phyloP scores from a whole-genome alignment of 2,113 vertebrate species.

The Peromyscus polionotus region DNA sequence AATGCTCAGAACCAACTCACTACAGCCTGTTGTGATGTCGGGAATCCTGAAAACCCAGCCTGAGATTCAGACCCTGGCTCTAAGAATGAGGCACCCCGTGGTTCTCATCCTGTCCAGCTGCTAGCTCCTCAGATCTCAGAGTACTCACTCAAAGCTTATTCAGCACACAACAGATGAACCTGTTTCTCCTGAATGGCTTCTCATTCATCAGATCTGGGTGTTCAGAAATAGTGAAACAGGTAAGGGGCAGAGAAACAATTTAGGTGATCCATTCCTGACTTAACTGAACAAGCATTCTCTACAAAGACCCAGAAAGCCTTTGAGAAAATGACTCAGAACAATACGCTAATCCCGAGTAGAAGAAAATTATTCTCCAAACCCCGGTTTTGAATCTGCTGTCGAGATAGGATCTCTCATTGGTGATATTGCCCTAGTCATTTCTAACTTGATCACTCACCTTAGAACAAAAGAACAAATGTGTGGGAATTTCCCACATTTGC shows the following conservation, averaged over 20 bases:
- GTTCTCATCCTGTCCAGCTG: neutral
- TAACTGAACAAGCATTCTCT: neutral
- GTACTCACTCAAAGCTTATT: neutral
- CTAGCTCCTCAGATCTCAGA: neutral
- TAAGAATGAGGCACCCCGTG: neutral
- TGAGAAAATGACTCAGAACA: constrained; percentile 51
- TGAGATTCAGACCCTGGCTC: neutral
- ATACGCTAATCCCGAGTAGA: neutral
- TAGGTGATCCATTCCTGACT: constrained; percentile 40
- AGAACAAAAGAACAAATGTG: neutral
- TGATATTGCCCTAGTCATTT: constrained; percentile 37
- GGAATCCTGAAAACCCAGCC: neutral
- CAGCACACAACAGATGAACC: neutral
- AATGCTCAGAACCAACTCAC: neutral
- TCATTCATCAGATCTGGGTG: neutral
- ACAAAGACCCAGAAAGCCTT: constrained; percentile 32
- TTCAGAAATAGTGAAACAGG: neutral
- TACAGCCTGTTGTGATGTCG: neutral
- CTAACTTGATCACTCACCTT: constrained; percentile 8
- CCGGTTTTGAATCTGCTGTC: neutral
- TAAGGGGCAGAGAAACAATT: neutral
- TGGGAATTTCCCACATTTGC: neutral
- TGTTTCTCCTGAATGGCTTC: neutral
- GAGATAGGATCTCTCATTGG: neutral
- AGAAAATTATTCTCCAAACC: neutral